A percentile compares a stretch with the other conserved stretches of the same genome.
Conservation (phyloP, 2,888 invertebrate genomes). For the Fragum fragum region DNA sequence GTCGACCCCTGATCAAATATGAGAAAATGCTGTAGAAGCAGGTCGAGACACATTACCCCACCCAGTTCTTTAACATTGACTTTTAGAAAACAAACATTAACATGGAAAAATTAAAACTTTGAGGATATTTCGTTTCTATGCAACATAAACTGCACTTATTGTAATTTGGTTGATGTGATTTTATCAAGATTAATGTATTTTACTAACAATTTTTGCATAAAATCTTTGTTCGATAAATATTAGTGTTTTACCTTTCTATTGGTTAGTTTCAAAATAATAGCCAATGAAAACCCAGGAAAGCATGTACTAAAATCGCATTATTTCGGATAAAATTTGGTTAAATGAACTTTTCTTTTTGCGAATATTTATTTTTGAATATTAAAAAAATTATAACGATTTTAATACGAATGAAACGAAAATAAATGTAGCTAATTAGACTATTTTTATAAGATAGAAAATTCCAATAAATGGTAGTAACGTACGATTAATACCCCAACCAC, state of each 20-base stretch:
- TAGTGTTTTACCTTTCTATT: not conserved
- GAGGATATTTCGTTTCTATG: too few species aligned
- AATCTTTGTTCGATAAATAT: conserved; percentile 1
- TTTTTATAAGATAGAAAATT: too few species aligned
- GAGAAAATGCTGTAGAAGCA: not conserved
- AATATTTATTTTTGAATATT: too few species aligned
- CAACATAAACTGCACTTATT: not conserved
- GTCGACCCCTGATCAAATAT: too few species aligned
- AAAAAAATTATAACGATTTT: too few species aligned
- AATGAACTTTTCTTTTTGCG: too few species aligned
- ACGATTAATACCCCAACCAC: too few species aligned
- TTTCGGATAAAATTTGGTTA: conserved; percentile 6
- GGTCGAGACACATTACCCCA: conserved; percentile 14
- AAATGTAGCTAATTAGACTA: too few species aligned
- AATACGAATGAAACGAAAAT: too few species aligned
- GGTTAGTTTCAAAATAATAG: conserved; percentile 6
- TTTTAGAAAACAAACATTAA: not conserved
- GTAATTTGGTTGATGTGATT: not conserved
- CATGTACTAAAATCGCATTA: not conserved
- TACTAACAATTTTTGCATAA: not conserved
- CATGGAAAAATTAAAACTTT: too few species aligned
- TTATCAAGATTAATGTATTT: not conserved
- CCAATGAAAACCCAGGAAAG: not conserved
- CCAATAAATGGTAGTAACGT: too few species aligned
- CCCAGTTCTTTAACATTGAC: not conserved